These are phyloP conservation scores for Drosophila ohnishii DNA, from an alignment of 1,140 invertebrate genomes.

Conservation along the genomic window DNA sequence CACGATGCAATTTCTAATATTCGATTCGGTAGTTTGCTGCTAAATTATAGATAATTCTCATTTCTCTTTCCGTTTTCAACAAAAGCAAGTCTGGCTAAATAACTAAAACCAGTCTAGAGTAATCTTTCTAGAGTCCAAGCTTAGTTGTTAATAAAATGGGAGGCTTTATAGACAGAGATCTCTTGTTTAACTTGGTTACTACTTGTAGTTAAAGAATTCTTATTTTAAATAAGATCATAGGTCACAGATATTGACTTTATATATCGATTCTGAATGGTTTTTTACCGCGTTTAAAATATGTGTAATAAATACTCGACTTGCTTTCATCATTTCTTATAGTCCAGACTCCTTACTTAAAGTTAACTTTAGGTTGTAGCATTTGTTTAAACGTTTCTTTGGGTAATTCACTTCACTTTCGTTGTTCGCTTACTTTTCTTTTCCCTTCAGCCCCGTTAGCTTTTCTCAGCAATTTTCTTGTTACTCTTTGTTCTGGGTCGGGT, in stretches of 20 bases:
- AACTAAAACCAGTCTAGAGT: not conserved
- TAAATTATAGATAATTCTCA: constrained; percentile 20
- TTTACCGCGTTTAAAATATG: not conserved
- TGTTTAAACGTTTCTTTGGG: constrained; percentile 7
- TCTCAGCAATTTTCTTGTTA: constrained; percentile 27
- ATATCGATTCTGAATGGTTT: not conserved
- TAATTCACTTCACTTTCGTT: constrained; percentile 26
- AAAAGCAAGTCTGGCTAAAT: constrained; percentile 1
- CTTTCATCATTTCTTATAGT: not conserved
- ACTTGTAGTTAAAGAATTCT: not conserved
- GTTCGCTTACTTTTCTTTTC: constrained; percentile 30
- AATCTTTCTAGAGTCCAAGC: not conserved
- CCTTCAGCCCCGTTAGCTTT: constrained; percentile 28
- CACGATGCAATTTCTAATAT: constrained; percentile 16
- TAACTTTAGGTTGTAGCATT: not conserved
- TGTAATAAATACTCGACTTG: not conserved
- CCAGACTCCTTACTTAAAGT: not conserved
- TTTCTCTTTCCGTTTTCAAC: constrained; percentile 25
- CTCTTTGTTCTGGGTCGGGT: constrained; percentile 41
- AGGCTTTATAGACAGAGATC: not conserved
- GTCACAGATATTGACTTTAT: not conserved
- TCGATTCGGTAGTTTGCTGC: constrained; percentile 11
- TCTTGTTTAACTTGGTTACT: not conserved
- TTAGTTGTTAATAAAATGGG: not conserved
- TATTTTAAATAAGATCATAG: not conserved